A percentile compares a stretch with the other conserved stretches of the same genome.
Evolutionary conservation across 2,797 vertebrate species (phyloP).

Genomic region (Pogoniulus pusillus): DNA sequence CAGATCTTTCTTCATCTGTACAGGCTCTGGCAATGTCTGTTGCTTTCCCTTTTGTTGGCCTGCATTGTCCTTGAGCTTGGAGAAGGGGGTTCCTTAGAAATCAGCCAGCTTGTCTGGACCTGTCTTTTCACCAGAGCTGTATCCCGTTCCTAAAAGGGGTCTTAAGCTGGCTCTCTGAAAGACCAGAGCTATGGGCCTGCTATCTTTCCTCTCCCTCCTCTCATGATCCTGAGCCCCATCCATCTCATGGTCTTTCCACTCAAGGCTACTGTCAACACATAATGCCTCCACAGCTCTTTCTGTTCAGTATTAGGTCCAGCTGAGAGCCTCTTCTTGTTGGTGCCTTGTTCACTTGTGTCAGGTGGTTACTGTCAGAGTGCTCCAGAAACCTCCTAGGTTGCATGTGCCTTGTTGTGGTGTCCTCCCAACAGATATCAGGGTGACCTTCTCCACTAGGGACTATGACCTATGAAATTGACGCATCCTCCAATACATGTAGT

Average conservation of each 20-base stretch:
- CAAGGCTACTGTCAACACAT: rapidly evolving
- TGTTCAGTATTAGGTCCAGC: background rate
- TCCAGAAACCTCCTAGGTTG: background rate
- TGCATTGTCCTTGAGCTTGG: background rate
- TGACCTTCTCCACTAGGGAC: too few species aligned
- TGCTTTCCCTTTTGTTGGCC: background rate
- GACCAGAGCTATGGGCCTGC: background rate
- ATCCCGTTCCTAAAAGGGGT: background rate
- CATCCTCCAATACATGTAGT: background rate
- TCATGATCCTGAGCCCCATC: background rate
- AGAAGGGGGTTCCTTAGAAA: background rate
- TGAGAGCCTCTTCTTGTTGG: background rate
- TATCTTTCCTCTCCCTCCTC: background rate
- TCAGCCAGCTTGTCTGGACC: background rate
- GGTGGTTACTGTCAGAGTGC: background rate
- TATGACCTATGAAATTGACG: background rate
- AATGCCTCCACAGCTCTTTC: background rate
- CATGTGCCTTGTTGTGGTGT: background rate
- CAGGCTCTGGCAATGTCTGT: background rate
- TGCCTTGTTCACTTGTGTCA: background rate
- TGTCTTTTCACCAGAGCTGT: background rate
- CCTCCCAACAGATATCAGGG: too few species aligned
- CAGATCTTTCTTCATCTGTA: background rate
- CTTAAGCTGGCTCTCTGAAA: background rate
- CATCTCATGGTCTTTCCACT: background rate